Base-by-base conservation (phyloP, 2,113 vertebrate species). In the Albula glossodonta region DNA sequence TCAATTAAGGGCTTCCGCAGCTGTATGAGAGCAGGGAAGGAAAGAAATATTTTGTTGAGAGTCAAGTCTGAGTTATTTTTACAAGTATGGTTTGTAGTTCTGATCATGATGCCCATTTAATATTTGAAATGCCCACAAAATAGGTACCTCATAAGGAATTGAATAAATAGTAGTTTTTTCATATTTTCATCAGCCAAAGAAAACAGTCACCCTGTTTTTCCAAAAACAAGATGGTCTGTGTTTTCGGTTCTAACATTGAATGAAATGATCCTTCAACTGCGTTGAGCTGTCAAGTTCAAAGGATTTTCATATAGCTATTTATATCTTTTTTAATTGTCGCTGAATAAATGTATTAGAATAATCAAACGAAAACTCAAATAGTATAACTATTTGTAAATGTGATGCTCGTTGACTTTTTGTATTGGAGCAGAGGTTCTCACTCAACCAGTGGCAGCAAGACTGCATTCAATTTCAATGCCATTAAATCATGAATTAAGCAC, bases 1-100 rank as follows among this genome's bases (percentile, higher is more conserved):
- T 93, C 92, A 70, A 92, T 93, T 63, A 93, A 82, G 17, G 92
- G 92, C 78, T 93, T 93, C 83, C 91, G 88, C 25, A 93, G 87
- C 91, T 93, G 83, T n/a, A 49, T 49, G 41, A 49, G 4, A 4
- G 41, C 10, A 50, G 31, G 78, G 78, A 79, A 17, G 48, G 50
- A 48, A 79, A 74, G n/a, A 74, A n/a, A 22, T 1, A 9, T 22
- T 15, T 66, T 19, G 7, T 66, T 5, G 17, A 15, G 17, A 15
- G 17, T 60, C 17, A 60, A 66, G 60, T 7, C 17, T 22, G 7
- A 41, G 31, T 41, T 66, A 19, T 4, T 66, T 66, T 66, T 66
- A 7, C 53, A 66, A 66, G 17, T 60, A 60, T 60, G 57, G 57
- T 60, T 60, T 12, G 17, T 12, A 60, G 17, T 19, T 66, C 17